These are phyloP conservation scores for Marcusenius ussheri DNA, from an alignment of 2,113 vertebrate genomes.

Conservation along the genomic window DNA sequence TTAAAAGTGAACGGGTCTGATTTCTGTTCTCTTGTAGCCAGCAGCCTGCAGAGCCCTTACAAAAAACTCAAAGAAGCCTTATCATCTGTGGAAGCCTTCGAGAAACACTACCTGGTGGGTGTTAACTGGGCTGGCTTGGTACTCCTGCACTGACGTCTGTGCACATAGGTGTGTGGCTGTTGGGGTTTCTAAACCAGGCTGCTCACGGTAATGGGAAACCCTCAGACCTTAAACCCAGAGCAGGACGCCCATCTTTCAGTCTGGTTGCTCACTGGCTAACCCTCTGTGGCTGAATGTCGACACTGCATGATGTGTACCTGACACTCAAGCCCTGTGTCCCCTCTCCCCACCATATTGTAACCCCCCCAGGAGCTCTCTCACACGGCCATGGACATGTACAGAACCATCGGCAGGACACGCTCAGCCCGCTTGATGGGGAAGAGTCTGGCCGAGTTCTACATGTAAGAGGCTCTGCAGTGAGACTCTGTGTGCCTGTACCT, in stretches of 20 bases:
- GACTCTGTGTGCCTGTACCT: not conserved
- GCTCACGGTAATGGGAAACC: not conserved
- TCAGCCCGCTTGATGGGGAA: conserved; percentile 89
- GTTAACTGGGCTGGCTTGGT: not conserved
- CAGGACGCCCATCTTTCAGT: not conserved
- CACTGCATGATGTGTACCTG: not conserved
- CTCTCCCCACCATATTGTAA: not conserved
- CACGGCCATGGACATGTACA: conserved; percentile 91
- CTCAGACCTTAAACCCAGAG: not conserved
- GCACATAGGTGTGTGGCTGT: not conserved
- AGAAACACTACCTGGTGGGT: conserved; percentile 94
- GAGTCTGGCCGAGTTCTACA: conserved; percentile 94
- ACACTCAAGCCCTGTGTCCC: not conserved
- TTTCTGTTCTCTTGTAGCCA: conserved; percentile 61
- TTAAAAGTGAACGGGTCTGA: not conserved
- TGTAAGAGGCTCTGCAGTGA: conserved; percentile 61
- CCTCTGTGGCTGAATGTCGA: not conserved
- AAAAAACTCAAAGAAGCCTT: conserved; percentile 96
- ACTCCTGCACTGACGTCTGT: not conserved
- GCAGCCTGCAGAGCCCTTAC: conserved; percentile 88
- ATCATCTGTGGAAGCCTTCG: conserved; percentile 92
- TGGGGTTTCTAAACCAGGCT: not conserved
- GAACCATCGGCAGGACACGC: conserved; percentile 74
- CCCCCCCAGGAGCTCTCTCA: conserved; percentile 80
- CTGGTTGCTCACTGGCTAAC: too few species aligned